Percentiles rank a stretch among this genome's conserved stretches.
phyloP scores from a whole-genome alignment of 1,140 invertebrate genomes.

The Nasonia giraulti region DNA sequence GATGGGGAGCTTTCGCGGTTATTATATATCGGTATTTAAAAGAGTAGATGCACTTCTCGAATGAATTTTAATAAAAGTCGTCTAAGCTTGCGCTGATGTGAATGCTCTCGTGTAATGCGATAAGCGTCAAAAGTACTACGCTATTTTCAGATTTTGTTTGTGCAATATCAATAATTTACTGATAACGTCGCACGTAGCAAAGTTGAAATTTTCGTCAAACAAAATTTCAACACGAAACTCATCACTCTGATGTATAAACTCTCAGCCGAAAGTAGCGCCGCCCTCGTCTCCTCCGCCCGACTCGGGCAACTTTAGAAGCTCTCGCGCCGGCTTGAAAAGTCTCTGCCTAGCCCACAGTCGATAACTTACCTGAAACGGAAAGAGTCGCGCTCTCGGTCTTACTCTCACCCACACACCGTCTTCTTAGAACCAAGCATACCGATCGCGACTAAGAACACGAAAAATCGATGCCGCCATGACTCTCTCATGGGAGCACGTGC shows the following conservation, averaged over 20 bases:
- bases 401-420: background rate
- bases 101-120: no score
- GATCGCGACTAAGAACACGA: conserved; percentile 8
- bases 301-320: background rate
- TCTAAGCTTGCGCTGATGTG: no score
- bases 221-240: no score
- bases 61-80: no score
- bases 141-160: no score
- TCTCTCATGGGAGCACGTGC: background rate
- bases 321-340: background rate
- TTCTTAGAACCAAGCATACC: background rate
- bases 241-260: no score
- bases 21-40: background rate
- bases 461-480: no score
- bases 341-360: conserved; percentile 24
- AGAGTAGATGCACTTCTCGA: background rate
- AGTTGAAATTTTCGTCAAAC: no score
- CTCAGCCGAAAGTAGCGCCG: background rate
- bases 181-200: no score
- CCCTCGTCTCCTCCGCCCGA: background rate
- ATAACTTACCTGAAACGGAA: conserved; percentile 55
- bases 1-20: background rate
- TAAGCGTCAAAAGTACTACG: no score
- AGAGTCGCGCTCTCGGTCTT: background rate
- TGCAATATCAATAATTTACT: no score